Evolutionary conservation across 2,888 invertebrate genomes (phyloP), one percentile per base, ranked within the genome.

Genomic region (Lepidocyrtinus sp.): DNA sequence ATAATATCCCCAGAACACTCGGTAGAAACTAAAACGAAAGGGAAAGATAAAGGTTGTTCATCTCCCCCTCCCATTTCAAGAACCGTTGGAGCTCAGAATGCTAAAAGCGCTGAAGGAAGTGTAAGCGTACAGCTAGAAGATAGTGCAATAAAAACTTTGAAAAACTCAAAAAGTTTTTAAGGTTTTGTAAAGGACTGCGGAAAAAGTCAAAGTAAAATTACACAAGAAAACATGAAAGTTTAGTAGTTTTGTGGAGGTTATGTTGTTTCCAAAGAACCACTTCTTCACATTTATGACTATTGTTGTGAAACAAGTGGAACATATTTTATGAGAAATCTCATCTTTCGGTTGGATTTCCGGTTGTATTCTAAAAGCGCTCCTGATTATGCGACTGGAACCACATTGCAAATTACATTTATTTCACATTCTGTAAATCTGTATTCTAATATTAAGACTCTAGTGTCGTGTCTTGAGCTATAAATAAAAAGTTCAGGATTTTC

Each of bases 151-250:
- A 74, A 76, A 75, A 79, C 65, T 75, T 71, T 80, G 82, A 80
- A 75, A 77, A 72, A 80, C 80, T 83, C 62, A 83, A 83, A 83
- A 83, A 82, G 82, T 83, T 83, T 82, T 74, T 83, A 65, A 55
- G 59, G 61, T 82, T 83, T 75, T 83, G 83, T 82, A 77, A 82
- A 71, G 80, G 75, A 55, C 72, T 79, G 68, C 75, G 80, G 67
- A 72, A 77, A 71, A 82, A 82, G 77, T 76, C 77, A 79, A 83
- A 83, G 75, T 83, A 68, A 76, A 36, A 36, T 36, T 36, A 12
- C 36, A n/a, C n/a, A 36, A 36, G 12, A 36, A 36, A 7, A 36
- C 12, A 36, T 36, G 36, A 12, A 36, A 36, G 5, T 36, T 12
- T 36, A 36, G 36, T 36, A 36, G 36, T 36, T 36, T 36, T 36